These are phyloP conservation scores for Penaeus japonicus DNA, from an alignment of 1,140 invertebrate species.

Conservation along the genomic window DNA sequence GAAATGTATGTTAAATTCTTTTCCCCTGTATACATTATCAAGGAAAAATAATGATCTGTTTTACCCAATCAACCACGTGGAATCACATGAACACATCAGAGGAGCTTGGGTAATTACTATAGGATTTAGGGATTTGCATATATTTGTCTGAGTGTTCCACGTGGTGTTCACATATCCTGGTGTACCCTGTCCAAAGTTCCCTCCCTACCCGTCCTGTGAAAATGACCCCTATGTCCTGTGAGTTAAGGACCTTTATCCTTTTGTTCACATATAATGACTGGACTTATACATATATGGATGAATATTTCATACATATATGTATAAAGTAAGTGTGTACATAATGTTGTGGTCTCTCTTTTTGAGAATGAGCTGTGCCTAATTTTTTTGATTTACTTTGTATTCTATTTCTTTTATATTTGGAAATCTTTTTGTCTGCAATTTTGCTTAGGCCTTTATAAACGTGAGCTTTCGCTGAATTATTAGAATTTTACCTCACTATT, in stretches of 20 bases:
- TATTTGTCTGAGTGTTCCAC: slow-evolving; percentile 2
- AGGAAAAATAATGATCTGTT: not conserved
- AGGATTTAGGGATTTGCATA: not conserved
- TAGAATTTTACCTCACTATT: slow-evolving; percentile 31
- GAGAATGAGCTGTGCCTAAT: slow-evolving; percentile 42
- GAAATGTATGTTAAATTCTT: slow-evolving; percentile 8
- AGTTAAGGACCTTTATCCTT: slow-evolving; percentile 25
- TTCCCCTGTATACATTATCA: not conserved
- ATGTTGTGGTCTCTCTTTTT: slow-evolving; percentile 20
- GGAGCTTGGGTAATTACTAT: not conserved
- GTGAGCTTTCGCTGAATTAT: slow-evolving; percentile 31
- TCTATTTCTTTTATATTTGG: slow-evolving; percentile 34
- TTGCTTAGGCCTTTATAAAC: slow-evolving; percentile 40
- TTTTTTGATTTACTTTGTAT: slow-evolving; percentile 1
- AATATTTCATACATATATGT: slow-evolving; percentile 31
- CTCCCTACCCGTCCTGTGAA: slow-evolving; percentile 24
- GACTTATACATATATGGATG: slow-evolving; percentile 35
- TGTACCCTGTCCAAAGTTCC: not conserved
- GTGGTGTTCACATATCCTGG: slow-evolving; percentile 11
- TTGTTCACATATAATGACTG: slow-evolving; percentile 15
- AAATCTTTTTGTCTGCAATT: slow-evolving; percentile 38
- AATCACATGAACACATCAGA: not conserved
- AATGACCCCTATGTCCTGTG: slow-evolving; percentile 30
- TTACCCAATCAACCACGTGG: slow-evolving; percentile 11
- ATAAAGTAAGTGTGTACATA: slow-evolving; percentile 40